A percentile compares a stretch with the other conserved stretches of the same genome.
phyloP scores from a whole-genome alignment of 2,888 invertebrate genomes.

The Periphyllus acericola region DNA sequence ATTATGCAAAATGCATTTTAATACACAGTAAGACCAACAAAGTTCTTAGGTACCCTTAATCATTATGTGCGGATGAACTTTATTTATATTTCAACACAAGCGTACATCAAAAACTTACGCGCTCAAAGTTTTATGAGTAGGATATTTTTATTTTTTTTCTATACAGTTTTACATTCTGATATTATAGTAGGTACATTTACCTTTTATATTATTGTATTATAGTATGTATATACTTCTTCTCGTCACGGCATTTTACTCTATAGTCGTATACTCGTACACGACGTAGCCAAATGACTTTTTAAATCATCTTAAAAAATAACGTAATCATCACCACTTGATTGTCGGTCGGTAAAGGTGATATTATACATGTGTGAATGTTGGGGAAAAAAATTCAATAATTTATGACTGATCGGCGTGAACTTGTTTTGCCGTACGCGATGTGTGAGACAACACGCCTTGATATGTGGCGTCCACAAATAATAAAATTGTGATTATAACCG shows the following conservation, averaged over 20 bases:
- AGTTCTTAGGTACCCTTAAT: background rate
- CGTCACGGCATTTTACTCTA: background rate
- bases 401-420: background rate
- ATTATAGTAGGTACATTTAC: background rate
- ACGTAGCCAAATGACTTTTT: background rate
- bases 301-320: background rate
- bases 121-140: conserved; percentile 3
- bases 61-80: background rate
- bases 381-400: background rate
- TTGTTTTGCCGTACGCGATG: background rate
- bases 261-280: background rate
- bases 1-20: conserved; percentile 7
- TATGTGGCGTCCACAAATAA: background rate
- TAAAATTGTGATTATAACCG: background rate
- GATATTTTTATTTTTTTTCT: background rate
- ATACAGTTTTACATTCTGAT: background rate
- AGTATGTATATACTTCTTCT: background rate
- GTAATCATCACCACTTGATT: background rate
- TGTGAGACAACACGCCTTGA: background rate
- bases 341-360: background rate
- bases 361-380: background rate
- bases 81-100: background rate
- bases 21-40: conserved; percentile 3
- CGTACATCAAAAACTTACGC: background rate
- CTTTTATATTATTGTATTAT: too few species aligned